A percentile compares a stretch with the other conserved stretches of the same genome.
These are phyloP conservation scores for Drosophila virilis DNA, from an alignment of 1,140 invertebrate genomes.

Conservation along the genomic window DNA sequence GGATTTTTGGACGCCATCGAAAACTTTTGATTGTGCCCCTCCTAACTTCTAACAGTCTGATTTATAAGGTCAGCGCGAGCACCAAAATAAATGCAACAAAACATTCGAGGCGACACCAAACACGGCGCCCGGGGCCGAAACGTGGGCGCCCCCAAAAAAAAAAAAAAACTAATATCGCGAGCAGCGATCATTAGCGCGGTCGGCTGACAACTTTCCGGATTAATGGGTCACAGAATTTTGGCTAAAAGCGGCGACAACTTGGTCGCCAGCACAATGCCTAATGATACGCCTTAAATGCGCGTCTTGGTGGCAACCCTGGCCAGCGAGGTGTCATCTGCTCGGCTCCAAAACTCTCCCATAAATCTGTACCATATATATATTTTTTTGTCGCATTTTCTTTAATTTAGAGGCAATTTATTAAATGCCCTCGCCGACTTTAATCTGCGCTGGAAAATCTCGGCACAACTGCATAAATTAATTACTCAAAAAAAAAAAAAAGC, in stretches of 20 bases:
- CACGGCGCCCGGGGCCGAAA: constrained; percentile 38
- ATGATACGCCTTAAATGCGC: constrained; percentile 34
- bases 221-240: constrained; percentile 68
- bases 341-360: constrained; percentile 12
- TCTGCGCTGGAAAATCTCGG: constrained; percentile 63
- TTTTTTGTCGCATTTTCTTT: constrained; percentile 46
- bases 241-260: constrained; percentile 38
- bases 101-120: constrained; percentile 44
- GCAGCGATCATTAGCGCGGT: constrained; percentile 59
- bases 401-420: constrained; percentile 79
- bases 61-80: constrained; percentile 75
- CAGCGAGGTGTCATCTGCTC: not conserved
- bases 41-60: constrained; percentile 32
- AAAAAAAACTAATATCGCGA: not conserved
- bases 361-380: constrained; percentile 21
- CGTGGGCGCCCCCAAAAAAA: constrained; percentile 60
- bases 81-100: constrained; percentile 58
- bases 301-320: constrained; percentile 37
- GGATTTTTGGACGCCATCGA: constrained; percentile 46
- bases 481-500: constrained; percentile 19
- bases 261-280: constrained; percentile 40
- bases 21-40: constrained; percentile 44
- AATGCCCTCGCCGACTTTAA: constrained; percentile 65
- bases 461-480: constrained; percentile 79
- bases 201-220: constrained; percentile 67